Evolutionary conservation across 2,797 vertebrate species (phyloP), one percentile per base, ranked within the genome.

Genomic region (Uromys caudimaculatus): DNA sequence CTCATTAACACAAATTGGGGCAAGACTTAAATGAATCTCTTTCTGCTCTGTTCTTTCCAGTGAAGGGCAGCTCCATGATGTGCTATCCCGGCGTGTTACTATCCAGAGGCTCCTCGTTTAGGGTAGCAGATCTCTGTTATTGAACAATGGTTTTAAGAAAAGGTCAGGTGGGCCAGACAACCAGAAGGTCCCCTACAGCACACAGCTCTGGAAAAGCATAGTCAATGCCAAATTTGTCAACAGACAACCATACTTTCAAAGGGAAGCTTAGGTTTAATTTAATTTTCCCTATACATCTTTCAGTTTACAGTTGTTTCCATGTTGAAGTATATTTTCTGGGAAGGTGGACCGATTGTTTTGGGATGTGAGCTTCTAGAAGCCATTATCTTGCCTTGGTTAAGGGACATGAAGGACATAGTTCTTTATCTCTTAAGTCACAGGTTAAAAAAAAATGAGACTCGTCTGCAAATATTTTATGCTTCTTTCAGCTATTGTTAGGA

Each of bases 401-500:
- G 81, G 77, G 77, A 93, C 56, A 27, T 6, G 21, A 89, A 94
- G 83, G 89, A 12, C 77, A 94, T 0, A 41, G 75, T 38, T 94
- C 27, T 94, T 75, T 56, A 14, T 67, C n/a, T 73, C 38, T 60
- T 54, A 94, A 38, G 52, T 77, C 95, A 90, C 56, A 93, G 82
- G 76, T 94, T 69, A 94, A 85, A 96, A 96, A 93, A 93, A 90
- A 95, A 95, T 79, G 73, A 75, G 56, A 87, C 35, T 88, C 44
- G 35, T 89, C 67, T 83, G 81, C 75, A 84, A 90, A 21, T 58
- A 94, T 90, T 95, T 97, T 84, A 81, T 97, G 94, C 52, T 96
- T 91, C 92, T 90, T 95, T 93, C 87, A 96, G 78, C 85, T 96
- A 71, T 95, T 89, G 84, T 95, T 82, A 82, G 69, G 64, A 96